phyloP scores from a whole-genome alignment of 2,888 invertebrate genomes.

The Troides aeacus region DNA sequence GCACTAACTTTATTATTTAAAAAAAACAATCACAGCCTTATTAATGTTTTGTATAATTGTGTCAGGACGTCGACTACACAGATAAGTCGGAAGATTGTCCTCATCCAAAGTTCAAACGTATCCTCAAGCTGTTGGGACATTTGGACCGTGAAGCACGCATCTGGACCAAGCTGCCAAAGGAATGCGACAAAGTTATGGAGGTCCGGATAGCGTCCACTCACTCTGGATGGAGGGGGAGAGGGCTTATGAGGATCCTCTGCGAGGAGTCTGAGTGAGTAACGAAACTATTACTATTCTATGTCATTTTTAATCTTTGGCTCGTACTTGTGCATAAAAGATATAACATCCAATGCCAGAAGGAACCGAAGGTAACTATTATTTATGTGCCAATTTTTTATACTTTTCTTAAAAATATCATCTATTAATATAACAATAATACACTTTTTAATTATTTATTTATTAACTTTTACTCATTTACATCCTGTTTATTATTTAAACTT shows the following conservation, averaged over 20 bases:
- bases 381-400: background rate
- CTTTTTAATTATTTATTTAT: too few relatives aligned
- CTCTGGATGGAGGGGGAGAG: constrained; percentile 82
- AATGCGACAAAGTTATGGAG: constrained; percentile 77
- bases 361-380: background rate
- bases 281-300: background rate
- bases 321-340: background rate
- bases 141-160: constrained; percentile 80
- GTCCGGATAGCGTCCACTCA: constrained; percentile 84
- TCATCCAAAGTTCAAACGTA: constrained; percentile 82
- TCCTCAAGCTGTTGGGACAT: constrained; percentile 79
- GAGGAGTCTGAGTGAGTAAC: constrained; percentile 82
- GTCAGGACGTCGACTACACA: constrained; percentile 59
- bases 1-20: too few relatives aligned
- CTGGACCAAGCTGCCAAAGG: constrained; percentile 77
- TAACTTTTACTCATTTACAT: too few relatives aligned
- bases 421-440: background rate
- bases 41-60: background rate
- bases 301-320: background rate
- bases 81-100: constrained; percentile 77
- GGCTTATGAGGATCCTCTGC: constrained; percentile 83
- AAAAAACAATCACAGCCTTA: too few relatives aligned
- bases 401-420: background rate
- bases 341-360: background rate
- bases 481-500: too few relatives aligned